Evolutionary conservation across 2,888 invertebrate genomes (phyloP).

Genomic region (Capitulum mitella): DNA sequence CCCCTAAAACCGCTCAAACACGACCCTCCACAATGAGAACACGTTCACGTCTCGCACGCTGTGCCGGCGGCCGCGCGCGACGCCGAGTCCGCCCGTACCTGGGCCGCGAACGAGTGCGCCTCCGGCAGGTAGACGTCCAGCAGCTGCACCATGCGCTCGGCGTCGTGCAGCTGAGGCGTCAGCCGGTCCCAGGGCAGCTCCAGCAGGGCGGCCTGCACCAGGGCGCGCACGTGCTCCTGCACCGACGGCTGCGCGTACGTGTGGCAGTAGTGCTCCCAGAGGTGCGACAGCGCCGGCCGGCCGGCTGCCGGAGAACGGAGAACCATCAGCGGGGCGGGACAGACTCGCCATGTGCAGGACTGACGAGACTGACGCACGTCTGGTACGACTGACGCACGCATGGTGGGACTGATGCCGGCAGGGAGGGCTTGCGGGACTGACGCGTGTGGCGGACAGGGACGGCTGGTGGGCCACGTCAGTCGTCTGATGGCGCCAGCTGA

Average conservation of each 20-base stretch:
- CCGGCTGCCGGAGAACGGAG: slow-evolving; percentile 9
- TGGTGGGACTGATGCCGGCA: no score
- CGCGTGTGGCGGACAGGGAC: no score
- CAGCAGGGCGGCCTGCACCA: slow-evolving; percentile 58
- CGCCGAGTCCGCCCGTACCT: not conserved
- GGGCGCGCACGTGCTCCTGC: slow-evolving; percentile 57
- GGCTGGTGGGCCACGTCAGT: no score
- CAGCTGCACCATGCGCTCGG: slow-evolving; percentile 51
- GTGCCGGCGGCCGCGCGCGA: not conserved
- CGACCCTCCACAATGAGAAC: no score
- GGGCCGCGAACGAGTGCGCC: slow-evolving; percentile 57
- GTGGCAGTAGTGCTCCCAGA: slow-evolving; percentile 31
- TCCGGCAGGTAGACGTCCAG: slow-evolving; percentile 60
- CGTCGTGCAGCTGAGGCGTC: slow-evolving; percentile 56
- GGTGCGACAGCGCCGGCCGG: slow-evolving; percentile 29
- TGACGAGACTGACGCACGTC: no score
- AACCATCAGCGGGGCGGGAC: not conserved
- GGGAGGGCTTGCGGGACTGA: no score
- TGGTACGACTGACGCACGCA: no score
- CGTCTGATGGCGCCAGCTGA: no score
- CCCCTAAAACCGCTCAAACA: no score
- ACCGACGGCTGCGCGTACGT: slow-evolving; percentile 44
- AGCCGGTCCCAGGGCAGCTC: slow-evolving; percentile 64
- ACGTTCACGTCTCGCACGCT: no score
- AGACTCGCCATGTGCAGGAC: no score